These are phyloP conservation scores for Corynorhinus townsendii DNA, from an alignment of 2,113 vertebrate genomes.

Conservation along the genomic window DNA sequence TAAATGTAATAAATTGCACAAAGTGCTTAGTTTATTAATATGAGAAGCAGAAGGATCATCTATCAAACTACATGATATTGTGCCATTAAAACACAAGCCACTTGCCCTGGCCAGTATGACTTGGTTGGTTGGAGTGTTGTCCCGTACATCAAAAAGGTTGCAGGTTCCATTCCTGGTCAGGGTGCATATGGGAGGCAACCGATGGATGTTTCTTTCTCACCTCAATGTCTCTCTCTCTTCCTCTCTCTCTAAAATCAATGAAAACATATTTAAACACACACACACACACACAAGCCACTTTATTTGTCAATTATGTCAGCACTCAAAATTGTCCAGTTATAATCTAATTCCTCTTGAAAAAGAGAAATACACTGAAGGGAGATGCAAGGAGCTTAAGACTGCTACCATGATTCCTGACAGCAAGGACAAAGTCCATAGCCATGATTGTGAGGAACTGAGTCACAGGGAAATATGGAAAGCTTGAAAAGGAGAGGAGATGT, in stretches of 20 bases:
- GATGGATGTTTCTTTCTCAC: neutral
- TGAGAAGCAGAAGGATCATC: neutral
- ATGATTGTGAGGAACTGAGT: neutral
- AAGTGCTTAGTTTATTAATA: neutral
- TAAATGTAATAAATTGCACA: neutral
- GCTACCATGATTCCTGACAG: neutral
- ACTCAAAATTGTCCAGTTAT: neutral
- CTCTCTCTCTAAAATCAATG: neutral
- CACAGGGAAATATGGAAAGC: neutral
- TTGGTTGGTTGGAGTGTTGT: neutral
- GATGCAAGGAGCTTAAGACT: neutral
- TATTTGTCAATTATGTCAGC: constrained; percentile 24
- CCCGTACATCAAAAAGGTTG: neutral
- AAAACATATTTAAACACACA: neutral
- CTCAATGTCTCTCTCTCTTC: neutral
- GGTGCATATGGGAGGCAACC: neutral
- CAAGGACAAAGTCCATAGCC: neutral
- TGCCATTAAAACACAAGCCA: neutral
- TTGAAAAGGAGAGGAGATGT: neutral
- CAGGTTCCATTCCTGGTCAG: neutral
- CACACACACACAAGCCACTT: neutral
- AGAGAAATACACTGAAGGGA: neutral
- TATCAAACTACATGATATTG: neutral
- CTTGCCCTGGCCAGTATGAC: neutral
- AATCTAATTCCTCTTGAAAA: constrained; percentile 26